Evolutionary conservation across 2,888 invertebrate genomes (phyloP).

Genomic region (Drosophila cracens): DNA sequence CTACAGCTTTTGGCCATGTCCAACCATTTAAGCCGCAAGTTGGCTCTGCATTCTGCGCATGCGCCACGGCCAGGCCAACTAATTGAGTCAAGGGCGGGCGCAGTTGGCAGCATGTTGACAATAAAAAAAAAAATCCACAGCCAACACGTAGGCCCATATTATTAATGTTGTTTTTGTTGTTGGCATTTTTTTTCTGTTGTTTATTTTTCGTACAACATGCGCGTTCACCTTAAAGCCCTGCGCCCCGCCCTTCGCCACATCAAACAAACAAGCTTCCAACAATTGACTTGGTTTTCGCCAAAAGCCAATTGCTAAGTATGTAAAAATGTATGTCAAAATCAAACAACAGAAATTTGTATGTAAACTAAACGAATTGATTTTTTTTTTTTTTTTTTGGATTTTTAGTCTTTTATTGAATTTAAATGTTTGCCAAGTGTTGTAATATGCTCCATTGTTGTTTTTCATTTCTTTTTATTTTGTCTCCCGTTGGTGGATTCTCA

Average conservation of each 20-base stretch:
- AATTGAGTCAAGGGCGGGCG: conserved; percentile 76
- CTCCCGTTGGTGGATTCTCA: conserved; percentile 28
- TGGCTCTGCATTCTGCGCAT: conserved; percentile 66
- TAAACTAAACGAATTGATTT: conserved; percentile 40
- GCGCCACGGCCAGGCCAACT: conserved; percentile 68
- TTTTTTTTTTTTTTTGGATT: conserved; percentile 8
- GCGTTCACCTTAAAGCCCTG: conserved; percentile 30
- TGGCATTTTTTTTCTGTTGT: conserved; percentile 14
- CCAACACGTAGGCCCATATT: conserved; percentile 58
- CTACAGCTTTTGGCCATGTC: conserved; percentile 30
- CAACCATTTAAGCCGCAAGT: conserved; percentile 31
- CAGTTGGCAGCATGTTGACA: conserved; percentile 57
- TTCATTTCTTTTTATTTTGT: conserved; percentile 1
- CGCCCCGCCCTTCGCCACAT: neutral
- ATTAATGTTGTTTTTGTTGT: neutral
- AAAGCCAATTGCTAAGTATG: conserved; percentile 47
- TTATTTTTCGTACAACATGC: conserved; percentile 38
- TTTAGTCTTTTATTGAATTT: conserved; percentile 23
- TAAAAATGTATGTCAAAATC: conserved; percentile 59
- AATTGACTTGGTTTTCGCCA: conserved; percentile 60
- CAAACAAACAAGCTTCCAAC: conserved; percentile 16
- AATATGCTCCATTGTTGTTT: conserved; percentile 42
- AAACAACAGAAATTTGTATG: conserved; percentile 40
- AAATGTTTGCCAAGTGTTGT: conserved; percentile 68
- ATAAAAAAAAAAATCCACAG: conserved; percentile 58